Evolutionary conservation across 1,140 invertebrate species (phyloP).

Genomic region (Drosophila kanapiae): DNA sequence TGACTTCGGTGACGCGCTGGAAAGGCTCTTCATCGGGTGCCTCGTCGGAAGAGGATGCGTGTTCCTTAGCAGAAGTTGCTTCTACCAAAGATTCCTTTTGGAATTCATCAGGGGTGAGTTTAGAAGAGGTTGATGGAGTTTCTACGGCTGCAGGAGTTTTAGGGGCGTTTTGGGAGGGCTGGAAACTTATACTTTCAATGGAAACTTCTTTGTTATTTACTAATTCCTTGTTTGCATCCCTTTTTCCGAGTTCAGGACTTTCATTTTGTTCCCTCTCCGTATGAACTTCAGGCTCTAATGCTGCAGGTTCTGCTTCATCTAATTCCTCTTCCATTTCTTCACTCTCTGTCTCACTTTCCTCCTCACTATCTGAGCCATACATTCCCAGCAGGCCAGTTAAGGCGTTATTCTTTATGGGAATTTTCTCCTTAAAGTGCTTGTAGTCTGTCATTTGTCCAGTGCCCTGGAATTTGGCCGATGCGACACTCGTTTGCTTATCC

Average conservation of each 20-base stretch:
- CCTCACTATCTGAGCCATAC: slow-evolving; percentile 75
- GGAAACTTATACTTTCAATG: not conserved
- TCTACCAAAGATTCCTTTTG: not conserved
- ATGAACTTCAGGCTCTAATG: not conserved
- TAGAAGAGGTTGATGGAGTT: not conserved
- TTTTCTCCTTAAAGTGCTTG: slow-evolving; percentile 56
- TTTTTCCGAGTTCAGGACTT: not conserved
- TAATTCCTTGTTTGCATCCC: not conserved
- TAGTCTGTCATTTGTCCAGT: slow-evolving; percentile 64
- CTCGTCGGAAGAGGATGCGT: slow-evolving; percentile 60
- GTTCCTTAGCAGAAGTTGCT: not conserved
- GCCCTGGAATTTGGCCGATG: slow-evolving; percentile 55
- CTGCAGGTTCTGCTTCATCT: not conserved
- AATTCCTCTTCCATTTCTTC: not conserved
- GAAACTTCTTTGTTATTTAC: not conserved
- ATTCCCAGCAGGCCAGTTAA: slow-evolving; percentile 66
- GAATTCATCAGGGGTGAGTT: not conserved
- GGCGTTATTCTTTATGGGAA: slow-evolving; percentile 32
- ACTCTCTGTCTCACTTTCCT: slow-evolving; percentile 45
- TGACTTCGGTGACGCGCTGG: slow-evolving; percentile 35
- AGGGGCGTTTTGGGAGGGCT: too few species aligned
- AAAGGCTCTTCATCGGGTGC: slow-evolving; percentile 73
- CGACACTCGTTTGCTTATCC: not conserved
- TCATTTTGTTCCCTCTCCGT: not conserved
- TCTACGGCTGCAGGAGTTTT: not conserved